Conservation (phyloP, 1,140 invertebrate genomes). For the Temnothorax curvispinosus region DNA sequence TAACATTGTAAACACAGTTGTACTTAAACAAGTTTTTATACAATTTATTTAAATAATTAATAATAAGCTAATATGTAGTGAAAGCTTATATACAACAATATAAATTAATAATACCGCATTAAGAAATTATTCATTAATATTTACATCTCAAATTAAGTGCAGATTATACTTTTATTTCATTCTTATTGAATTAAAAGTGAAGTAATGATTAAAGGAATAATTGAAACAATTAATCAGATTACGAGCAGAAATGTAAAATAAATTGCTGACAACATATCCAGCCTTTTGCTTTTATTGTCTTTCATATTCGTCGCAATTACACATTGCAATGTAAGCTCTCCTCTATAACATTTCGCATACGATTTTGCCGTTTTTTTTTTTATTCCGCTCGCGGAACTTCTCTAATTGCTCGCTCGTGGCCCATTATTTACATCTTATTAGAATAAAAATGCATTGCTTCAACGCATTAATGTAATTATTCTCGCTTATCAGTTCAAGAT, state of each 20-base stretch:
- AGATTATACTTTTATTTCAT: not conserved
- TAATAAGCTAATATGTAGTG: not conserved
- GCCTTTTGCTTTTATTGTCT: not conserved
- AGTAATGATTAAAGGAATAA: slow-evolving; percentile 16
- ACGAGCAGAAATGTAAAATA: not conserved
- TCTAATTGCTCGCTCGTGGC: slow-evolving; percentile 9
- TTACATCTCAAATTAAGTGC: not conserved
- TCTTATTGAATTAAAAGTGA: not conserved
- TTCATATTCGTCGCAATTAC: too few relatives aligned
- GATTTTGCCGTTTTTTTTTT: not conserved
- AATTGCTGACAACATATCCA: not conserved
- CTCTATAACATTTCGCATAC: not conserved
- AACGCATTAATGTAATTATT: not conserved
- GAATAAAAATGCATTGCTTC: slow-evolving; percentile 8
- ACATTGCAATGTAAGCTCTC: not conserved
- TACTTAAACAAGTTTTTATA: not conserved
- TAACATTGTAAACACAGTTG: not conserved
- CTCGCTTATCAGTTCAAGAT: slow-evolving; percentile 34
- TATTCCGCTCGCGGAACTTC: slow-evolving; percentile 15
- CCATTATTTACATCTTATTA: slow-evolving; percentile 16
- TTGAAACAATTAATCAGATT: not conserved
- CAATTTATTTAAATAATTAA: not conserved
- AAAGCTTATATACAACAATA: not conserved
- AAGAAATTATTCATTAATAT: not conserved
- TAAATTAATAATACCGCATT: not conserved